A percentile compares a stretch with the other conserved stretches of the same genome.
These are phyloP conservation scores for Datnioides undecimradiatus DNA, from an alignment of 2,113 vertebrate species.

Conservation along the genomic window DNA sequence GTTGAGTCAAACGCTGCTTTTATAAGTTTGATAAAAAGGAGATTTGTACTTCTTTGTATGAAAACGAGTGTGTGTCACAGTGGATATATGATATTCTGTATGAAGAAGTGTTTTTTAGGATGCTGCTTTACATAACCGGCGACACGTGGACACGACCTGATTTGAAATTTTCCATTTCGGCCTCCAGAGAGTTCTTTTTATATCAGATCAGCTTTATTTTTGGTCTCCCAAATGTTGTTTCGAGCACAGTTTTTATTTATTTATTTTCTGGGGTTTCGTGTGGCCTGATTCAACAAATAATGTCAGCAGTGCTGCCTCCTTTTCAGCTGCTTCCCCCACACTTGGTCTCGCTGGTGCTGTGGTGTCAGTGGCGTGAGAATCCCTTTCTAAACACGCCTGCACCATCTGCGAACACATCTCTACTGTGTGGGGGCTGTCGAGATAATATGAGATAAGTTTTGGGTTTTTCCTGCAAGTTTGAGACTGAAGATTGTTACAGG, in stretches of 20 bases:
- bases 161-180: slow-evolving; percentile 43
- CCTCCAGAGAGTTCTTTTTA: slow-evolving; percentile 19
- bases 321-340: neutral
- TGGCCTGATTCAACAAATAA: slow-evolving; percentile 55
- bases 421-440: neutral
- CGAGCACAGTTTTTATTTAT: slow-evolving; percentile 12
- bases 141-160: slow-evolving; percentile 44
- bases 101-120: neutral
- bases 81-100: neutral
- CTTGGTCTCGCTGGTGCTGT: neutral
- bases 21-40: neutral
- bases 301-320: slow-evolving; percentile 21
- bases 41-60: neutral
- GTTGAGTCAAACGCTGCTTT: neutral
- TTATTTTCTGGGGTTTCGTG: neutral
- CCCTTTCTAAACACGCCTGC: neutral
- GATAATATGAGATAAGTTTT: neutral
- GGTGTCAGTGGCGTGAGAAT: neutral
- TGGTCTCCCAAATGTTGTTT: slow-evolving; percentile 32
- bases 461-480: neutral
- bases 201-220: slow-evolving; percentile 59
- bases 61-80: neutral
- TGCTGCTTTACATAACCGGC: slow-evolving; percentile 22
- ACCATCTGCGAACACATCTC: neutral
- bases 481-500: neutral